Conservation (phyloP, 2,888 invertebrate species). For the Drosophila pegasa region DNA sequence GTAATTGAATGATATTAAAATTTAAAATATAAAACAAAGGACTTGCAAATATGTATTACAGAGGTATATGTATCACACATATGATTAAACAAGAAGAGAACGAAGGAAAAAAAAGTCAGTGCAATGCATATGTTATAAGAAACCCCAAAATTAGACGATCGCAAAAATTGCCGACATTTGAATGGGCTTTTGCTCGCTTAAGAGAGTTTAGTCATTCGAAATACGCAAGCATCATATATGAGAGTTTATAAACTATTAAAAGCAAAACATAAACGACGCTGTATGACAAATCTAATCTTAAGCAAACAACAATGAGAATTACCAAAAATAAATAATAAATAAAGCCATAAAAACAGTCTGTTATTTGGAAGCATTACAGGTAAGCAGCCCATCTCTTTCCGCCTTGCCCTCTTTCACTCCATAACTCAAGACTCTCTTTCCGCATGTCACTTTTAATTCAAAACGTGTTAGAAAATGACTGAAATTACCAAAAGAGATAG, state of each 20-base stretch:
- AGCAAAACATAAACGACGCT: constrained; percentile 46
- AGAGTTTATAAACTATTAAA: constrained; percentile 35
- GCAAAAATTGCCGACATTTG: constrained; percentile 17
- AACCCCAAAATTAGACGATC: constrained; percentile 27
- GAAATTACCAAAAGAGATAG: no score
- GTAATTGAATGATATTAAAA: constrained; percentile 80
- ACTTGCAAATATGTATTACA: constrained; percentile 42
- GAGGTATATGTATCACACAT: constrained; percentile 13
- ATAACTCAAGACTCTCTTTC: no score
- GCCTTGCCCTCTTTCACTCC: no score
- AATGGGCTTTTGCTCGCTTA: constrained; percentile 27
- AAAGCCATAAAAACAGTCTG: constrained; percentile 34
- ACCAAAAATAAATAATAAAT: constrained; percentile 59
- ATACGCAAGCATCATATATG: constrained; percentile 22
- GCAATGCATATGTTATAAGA: constrained; percentile 48
- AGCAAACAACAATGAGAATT: constrained; percentile 68
- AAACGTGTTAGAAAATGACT: no score
- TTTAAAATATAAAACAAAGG: constrained; percentile 49
- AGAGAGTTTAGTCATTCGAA: constrained; percentile 26
- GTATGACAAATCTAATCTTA: constrained; percentile 58
- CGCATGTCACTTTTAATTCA: no score
- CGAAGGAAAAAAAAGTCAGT: constrained; percentile 48
- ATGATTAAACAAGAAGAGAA: constrained; percentile 6
- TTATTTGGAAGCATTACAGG: background rate
- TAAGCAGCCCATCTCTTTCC: no score